These are phyloP conservation scores for Drosophila pallidifrons DNA, from an alignment of 1,140 invertebrate genomes.

Conservation along the genomic window DNA sequence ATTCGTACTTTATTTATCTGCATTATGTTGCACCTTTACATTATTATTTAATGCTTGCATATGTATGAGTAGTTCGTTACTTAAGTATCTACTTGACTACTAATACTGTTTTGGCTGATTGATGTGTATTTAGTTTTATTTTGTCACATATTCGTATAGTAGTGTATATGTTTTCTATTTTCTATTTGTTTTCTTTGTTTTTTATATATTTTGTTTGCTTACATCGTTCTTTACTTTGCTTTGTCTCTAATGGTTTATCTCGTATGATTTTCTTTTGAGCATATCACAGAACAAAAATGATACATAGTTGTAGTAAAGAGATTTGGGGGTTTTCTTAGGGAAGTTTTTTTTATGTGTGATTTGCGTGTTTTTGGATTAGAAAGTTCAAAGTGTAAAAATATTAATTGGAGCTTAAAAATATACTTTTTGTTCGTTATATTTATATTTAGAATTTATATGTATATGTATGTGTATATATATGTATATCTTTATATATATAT, in stretches of 20 bases:
- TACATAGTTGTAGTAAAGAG: slow-evolving; percentile 66
- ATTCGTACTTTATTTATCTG: slow-evolving; percentile 47
- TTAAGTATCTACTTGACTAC: slow-evolving; percentile 54
- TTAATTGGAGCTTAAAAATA: slow-evolving; percentile 72
- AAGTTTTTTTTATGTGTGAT: slow-evolving; percentile 23
- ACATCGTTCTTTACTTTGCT: slow-evolving; percentile 7
- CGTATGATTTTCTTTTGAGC: slow-evolving; percentile 73
- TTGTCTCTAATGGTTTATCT: slow-evolving; percentile 47
- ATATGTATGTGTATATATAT: slow-evolving; percentile 57
- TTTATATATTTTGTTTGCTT: slow-evolving; percentile 7
- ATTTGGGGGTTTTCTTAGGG: slow-evolving; percentile 27
- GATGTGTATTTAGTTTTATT: slow-evolving; percentile 44
- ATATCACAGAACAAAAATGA: slow-evolving; percentile 83
- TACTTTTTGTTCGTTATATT: slow-evolving; percentile 37
- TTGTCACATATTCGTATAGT: slow-evolving; percentile 19
- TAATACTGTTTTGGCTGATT: slow-evolving; percentile 59
- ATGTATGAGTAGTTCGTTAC: slow-evolving; percentile 52
- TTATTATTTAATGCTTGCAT: slow-evolving; percentile 48
- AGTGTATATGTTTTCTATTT: slow-evolving; percentile 38
- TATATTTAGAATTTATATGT: slow-evolving; percentile 51
- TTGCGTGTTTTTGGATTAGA: slow-evolving; percentile 46
- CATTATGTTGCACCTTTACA: slow-evolving; percentile 41
- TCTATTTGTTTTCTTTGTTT: slow-evolving; percentile 11
- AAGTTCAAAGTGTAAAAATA: slow-evolving; percentile 71
- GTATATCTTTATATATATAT: slow-evolving; percentile 43